Percentiles rank a stretch among this genome's conserved stretches.
Conservation (phyloP, 2,113 vertebrate genomes). For the Chionodraco myersi region DNA sequence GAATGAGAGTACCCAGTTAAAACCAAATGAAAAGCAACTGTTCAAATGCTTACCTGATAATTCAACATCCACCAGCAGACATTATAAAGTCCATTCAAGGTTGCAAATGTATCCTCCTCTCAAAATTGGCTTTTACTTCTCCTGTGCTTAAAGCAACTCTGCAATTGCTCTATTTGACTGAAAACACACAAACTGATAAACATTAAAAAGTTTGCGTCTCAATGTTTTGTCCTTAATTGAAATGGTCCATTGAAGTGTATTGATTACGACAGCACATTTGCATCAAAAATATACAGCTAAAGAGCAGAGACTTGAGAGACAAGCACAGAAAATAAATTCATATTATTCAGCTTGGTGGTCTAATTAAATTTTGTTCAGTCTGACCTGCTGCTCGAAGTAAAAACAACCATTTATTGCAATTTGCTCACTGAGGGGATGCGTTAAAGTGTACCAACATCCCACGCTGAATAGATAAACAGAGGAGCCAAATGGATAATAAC, state of each 20-base stretch:
- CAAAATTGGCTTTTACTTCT: background rate
- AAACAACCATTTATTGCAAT: conserved; percentile 28
- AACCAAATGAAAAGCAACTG: background rate
- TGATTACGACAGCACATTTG: conserved; percentile 2
- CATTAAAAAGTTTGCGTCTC: background rate
- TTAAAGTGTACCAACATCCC: conserved; percentile 12
- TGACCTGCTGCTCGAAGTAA: conserved; percentile 6
- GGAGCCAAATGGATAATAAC: background rate
- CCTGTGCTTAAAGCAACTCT: background rate
- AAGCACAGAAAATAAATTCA: conserved; percentile 16
- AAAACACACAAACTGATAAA: conserved; percentile 1
- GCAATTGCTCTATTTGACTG: conserved; percentile 1
- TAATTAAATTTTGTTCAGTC: conserved; percentile 15
- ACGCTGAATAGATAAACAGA: conserved; percentile 24
- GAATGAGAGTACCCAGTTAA: background rate
- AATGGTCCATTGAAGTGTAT: conserved; percentile 19
- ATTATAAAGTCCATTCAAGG: background rate
- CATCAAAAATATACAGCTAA: conserved; percentile 22
- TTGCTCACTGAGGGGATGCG: background rate
- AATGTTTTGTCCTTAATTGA: conserved; percentile 15
- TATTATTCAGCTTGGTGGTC: conserved; percentile 2
- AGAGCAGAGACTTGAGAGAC: conserved; percentile 20
- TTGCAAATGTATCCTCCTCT: conserved; percentile 14
- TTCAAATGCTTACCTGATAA: background rate
- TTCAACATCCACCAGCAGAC: background rate